Base-by-base conservation (phyloP, 2,113 vertebrate genomes). In the Odontophorus gujanensis region DNA sequence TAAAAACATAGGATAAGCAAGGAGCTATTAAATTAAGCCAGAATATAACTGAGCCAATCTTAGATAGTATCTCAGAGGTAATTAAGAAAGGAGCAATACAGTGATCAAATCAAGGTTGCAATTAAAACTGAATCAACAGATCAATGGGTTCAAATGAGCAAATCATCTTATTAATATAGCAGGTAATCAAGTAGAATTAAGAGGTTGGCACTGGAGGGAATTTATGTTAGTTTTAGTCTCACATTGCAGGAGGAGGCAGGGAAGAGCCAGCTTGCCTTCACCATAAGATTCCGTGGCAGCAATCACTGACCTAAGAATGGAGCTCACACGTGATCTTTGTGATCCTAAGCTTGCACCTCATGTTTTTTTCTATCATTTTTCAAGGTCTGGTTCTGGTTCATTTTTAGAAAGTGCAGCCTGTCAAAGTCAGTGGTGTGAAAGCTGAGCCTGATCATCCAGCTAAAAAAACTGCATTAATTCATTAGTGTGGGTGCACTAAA, bases 71-170 rank as follows among this genome's bases (percentile, higher is more conserved):
- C 96, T 95, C 95, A 84, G 90, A 95, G 90, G 93, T 96, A 96
- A 96, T 95, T 96, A 96, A 90, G 92, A 94, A 58, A 48, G 73
- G 85, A 94, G 76, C 88, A 93, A 96, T 83, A 92, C 77, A 94
- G 96, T 96, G 92, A 94, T 96, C 95, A 96, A 96, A 96, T 96
- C 95, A 92, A 96, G 88, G 80, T 86, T 94, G 93, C 93, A 96
- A 96, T 96, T 96, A 96, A 96, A 96, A 94, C 76, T 92, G 92
- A 96, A 94, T 94, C 93, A 96, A 95, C 96, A 96, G 95, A 96
- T 96, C 95, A 96, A 96, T 96, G 93, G 93, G 95, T 96, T 95
- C 96, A 96, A 96, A 96, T 84, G 93, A 93, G 88, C 90, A 96
- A 94, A 95, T 96, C 88, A 92, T 93, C 93, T 84, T 94, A 94